Base-by-base conservation (phyloP, 2,888 invertebrate genomes). In the Anoplius nigerrimus region DNA sequence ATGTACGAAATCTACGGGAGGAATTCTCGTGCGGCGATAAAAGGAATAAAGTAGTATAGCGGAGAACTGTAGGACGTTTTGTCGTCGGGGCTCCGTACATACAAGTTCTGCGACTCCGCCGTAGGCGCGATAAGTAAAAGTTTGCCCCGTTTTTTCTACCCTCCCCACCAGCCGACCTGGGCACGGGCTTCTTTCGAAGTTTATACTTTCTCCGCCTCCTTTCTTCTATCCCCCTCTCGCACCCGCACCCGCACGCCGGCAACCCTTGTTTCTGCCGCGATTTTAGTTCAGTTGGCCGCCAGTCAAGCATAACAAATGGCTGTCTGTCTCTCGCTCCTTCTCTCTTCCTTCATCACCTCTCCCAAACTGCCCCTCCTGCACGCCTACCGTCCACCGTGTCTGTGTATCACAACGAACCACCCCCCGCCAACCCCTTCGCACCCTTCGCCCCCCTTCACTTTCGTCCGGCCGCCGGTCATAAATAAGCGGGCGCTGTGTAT, bases 291-390 rank as follows among this genome's bases (percentile, higher is more conserved):
- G 80, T 82, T 75, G 82, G 79, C 72, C 79, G 81, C 80, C 74
- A 83, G 81, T 85, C 83, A 82, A 81, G 84, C 84, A 85, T 84
- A 85, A 84, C 84, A 84, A 85, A 84, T 78, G 81, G 81, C 72
- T 18, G 52, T 27, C 8, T 46, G 27, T 53, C 53, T 43, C 16
- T 58, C 43, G 43, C 51, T 54, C 43, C 55, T 61, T 61, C 53
- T 22, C 56, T 48, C 42, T 45, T 48, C 27, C 15, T 43, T 22
- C 21, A 24, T 18, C 43, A 48, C 27, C 15, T 18, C 3, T 22
- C n/a, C 20, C n/a, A n/a, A n/a, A n/a, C n/a, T n/a, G n/a, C 3
- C 34, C 34, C 34, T 34, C 34, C 34, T 13, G 11, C 34, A 3
- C 34, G 34, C 11, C 34, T n/a, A n/a, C n/a, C n/a, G n/a, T n/a